Conservation (phyloP, 2,113 vertebrate species). For the Conger conger region DNA sequence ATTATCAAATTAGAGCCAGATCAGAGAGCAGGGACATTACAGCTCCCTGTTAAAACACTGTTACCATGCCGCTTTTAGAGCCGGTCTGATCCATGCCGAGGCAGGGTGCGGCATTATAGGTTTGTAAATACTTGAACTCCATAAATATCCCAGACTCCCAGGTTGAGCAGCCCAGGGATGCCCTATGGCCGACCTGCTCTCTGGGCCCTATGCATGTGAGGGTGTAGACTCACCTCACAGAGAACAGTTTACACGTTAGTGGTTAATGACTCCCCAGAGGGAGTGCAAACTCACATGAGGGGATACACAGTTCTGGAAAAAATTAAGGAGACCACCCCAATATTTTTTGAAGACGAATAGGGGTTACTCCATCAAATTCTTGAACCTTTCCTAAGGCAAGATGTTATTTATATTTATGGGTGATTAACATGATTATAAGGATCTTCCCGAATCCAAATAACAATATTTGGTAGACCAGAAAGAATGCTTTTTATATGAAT, state of each 20-base stretch:
- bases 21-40: slow-evolving; percentile 38
- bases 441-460: too few species aligned
- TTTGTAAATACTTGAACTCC: slow-evolving; percentile 6
- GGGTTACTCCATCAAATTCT: too few species aligned
- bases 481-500: too few species aligned
- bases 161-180: neutral
- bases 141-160: neutral
- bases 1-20: slow-evolving; percentile 52
- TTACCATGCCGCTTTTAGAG: slow-evolving; percentile 30
- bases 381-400: too few species aligned
- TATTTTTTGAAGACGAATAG: too few species aligned
- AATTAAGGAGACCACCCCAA: too few species aligned
- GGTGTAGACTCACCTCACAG: neutral
- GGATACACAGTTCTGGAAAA: too few species aligned
- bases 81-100: neutral
- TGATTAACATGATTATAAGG: too few species aligned
- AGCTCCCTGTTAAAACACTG: slow-evolving; percentile 35
- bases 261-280: slow-evolving; percentile 46
- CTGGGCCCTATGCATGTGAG: neutral
- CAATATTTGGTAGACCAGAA: too few species aligned
- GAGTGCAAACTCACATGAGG: neutral
- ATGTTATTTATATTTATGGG: too few species aligned
- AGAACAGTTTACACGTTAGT: slow-evolving; percentile 63
- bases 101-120: neutral
- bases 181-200: neutral